These are phyloP conservation scores for Chironomus tepperi DNA, from an alignment of 1,140 invertebrate genomes.

Conservation along the genomic window DNA sequence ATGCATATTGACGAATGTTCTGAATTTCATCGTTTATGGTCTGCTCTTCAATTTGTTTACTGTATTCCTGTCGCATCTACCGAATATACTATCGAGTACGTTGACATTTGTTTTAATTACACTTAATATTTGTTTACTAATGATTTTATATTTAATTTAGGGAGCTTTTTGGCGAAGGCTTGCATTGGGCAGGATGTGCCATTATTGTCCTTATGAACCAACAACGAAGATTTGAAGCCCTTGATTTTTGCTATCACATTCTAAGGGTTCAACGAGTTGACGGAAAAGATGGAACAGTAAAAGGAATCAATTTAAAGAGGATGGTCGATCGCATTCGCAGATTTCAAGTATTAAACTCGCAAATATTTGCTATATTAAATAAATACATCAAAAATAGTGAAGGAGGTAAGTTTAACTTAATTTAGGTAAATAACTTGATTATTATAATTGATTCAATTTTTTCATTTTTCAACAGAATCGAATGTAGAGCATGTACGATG, in stretches of 20 bases:
- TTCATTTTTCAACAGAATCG: conserved; percentile 45
- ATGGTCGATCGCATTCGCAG: conserved; percentile 96
- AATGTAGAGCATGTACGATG: conserved; percentile 94
- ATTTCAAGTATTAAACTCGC: conserved; percentile 97
- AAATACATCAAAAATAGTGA: conserved; percentile 87
- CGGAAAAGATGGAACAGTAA: conserved; percentile 90
- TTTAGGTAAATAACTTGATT: neutral
- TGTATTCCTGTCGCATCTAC: conserved; percentile 95
- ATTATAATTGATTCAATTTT: neutral
- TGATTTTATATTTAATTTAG: conserved; percentile 45
- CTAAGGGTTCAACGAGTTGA: conserved; percentile 92
- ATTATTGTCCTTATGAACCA: conserved; percentile 96
- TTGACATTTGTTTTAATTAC: no score
- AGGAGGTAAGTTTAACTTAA: conserved; percentile 45
- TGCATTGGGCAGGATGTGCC: conserved; percentile 98
- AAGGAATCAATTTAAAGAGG: conserved; percentile 88
- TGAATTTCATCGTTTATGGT: conserved; percentile 97
- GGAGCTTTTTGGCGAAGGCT: conserved; percentile 95
- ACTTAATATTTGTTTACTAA: no score
- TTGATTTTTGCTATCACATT: conserved; percentile 99
- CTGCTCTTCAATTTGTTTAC: conserved; percentile 96
- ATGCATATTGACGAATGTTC: conserved; percentile 96
- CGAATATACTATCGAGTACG: conserved; percentile 94
- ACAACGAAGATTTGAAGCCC: conserved; percentile 91
- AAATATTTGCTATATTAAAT: conserved; percentile 95